These are phyloP conservation scores for Muschampia plurimacula DNA, from an alignment of 2,888 invertebrate species.

Conservation along the genomic window DNA sequence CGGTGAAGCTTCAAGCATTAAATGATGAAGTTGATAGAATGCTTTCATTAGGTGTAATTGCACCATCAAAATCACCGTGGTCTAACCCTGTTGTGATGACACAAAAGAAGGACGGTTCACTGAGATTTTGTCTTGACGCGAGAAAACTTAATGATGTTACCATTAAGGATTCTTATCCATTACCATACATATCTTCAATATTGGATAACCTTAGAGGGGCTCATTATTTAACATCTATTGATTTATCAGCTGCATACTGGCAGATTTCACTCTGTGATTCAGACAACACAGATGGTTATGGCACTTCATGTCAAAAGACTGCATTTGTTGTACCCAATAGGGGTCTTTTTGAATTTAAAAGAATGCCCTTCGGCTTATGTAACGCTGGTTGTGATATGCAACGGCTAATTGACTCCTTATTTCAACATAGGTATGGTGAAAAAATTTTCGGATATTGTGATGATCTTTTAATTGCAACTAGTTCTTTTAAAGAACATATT, in stretches of 20 bases:
- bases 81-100: constrained; percentile 1
- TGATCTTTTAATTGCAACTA: constrained; percentile 13
- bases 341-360: constrained; percentile 6
- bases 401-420: constrained; percentile 5
- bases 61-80: background rate
- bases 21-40: constrained; percentile 5
- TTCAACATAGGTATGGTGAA: constrained; percentile 9
- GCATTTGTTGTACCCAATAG: constrained; percentile 9
- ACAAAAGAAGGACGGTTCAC: background rate
- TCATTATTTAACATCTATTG: constrained; percentile 5
- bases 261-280: constrained; percentile 8
- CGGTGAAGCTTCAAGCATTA: background rate
- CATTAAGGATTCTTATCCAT: background rate
- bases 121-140: background rate
- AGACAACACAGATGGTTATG: constrained; percentile 5
- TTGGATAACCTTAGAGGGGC: constrained; percentile 13
- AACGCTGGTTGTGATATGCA: constrained; percentile 13
- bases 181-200: constrained; percentile 7
- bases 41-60: background rate
- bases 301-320: constrained; percentile 9
- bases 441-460: constrained; percentile 9
- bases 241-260: constrained; percentile 13
- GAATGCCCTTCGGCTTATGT: constrained; percentile 8
- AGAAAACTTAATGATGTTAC: constrained; percentile 4
- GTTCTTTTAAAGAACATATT: constrained; percentile 4